phyloP scores from a whole-genome alignment of 2,888 invertebrate genomes.

The Ceriagrion tenellum region DNA sequence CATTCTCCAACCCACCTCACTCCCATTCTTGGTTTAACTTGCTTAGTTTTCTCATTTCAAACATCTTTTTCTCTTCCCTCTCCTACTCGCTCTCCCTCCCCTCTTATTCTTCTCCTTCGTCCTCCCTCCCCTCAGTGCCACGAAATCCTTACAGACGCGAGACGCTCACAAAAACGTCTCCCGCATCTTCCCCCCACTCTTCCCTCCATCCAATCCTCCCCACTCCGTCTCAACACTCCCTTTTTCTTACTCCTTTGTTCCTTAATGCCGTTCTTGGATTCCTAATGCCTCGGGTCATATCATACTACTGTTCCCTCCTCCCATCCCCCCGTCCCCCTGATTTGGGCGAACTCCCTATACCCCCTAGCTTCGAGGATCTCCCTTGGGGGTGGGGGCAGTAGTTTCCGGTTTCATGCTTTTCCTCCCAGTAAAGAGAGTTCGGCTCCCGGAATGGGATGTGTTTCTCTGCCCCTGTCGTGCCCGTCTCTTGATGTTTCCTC shows the following conservation, averaged over 20 bases:
- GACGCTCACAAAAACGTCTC: neutral
- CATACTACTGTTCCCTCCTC: neutral
- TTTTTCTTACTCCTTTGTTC: slow-evolving; percentile 45
- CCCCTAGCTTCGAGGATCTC: neutral
- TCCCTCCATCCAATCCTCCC: neutral
- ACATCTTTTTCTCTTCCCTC: neutral
- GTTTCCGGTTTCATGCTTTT: slow-evolving; percentile 9
- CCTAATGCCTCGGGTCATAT: slow-evolving; percentile 49
- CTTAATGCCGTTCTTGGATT: slow-evolving; percentile 44
- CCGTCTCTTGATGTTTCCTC: neutral
- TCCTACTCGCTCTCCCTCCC: neutral
- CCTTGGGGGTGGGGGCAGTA: neutral
- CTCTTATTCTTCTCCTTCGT: neutral
- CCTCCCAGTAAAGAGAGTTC: neutral
- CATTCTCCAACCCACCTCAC: neutral
- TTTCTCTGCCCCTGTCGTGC: neutral
- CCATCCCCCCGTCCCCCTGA: too few species aligned
- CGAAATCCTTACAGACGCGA: slow-evolving; percentile 9
- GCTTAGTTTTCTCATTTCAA: neutral
- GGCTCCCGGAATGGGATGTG: neutral
- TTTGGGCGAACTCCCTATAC: too few species aligned
- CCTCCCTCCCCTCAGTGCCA: neutral
- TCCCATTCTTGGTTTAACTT: neutral
- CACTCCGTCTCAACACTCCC: neutral
- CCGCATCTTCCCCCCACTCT: neutral